Conservation (phyloP, 2,888 invertebrate species). For the Plagodis dolabraria region DNA sequence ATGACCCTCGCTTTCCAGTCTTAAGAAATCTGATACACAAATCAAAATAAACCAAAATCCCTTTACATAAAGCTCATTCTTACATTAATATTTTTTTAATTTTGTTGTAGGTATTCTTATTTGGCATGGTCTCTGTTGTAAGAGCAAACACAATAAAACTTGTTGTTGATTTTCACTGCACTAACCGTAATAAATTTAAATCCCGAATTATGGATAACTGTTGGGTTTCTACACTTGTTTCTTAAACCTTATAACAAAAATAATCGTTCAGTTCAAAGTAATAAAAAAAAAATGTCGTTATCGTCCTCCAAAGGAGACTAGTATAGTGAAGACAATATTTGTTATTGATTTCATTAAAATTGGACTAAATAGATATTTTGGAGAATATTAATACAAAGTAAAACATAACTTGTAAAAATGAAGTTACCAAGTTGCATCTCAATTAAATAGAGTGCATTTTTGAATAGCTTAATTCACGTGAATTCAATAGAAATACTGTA, state of each 20-base stretch:
- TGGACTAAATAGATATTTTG: too few species aligned
- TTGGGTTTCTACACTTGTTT: constrained; percentile 58
- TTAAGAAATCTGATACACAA: constrained; percentile 5
- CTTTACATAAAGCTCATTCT: constrained; percentile 26
- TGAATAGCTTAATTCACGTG: too few species aligned
- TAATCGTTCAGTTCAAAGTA: constrained; percentile 34
- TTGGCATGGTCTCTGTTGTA: constrained; percentile 65
- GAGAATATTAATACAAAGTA: too few species aligned
- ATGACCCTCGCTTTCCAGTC: constrained; percentile 25
- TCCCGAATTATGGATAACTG: constrained; percentile 50
- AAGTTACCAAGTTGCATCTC: too few species aligned
- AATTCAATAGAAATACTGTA: too few species aligned
- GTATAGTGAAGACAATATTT: too few species aligned
- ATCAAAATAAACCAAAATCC: constrained; percentile 29
- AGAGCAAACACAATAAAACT: constrained; percentile 63
- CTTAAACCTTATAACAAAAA: constrained; percentile 48
- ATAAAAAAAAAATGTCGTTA: too few species aligned
- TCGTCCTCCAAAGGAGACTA: too few species aligned
- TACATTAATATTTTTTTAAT: constrained; percentile 21
- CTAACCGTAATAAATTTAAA: constrained; percentile 74
- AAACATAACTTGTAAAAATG: too few species aligned
- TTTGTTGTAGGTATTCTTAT: constrained; percentile 68
- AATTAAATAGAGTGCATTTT: too few species aligned
- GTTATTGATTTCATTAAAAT: too few species aligned
- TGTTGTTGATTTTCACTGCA: constrained; percentile 57